Conservation (phyloP, 2,888 invertebrate species). For the Gryllus longicercus region DNA sequence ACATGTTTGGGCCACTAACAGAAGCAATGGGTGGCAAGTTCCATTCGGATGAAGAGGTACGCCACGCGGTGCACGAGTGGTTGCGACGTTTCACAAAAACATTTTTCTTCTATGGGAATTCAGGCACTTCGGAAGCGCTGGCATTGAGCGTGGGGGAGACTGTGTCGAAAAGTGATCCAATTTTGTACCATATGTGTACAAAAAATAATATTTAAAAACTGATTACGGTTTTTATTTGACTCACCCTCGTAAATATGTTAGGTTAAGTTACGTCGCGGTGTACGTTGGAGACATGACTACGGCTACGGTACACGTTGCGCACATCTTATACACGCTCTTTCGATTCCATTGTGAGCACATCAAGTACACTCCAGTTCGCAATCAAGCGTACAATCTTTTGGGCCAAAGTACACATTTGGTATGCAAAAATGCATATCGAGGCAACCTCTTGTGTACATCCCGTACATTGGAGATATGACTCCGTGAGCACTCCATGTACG, state of each 20-base stretch:
- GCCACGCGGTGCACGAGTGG: neutral
- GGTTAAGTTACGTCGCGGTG: too few species aligned
- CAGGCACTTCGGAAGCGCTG: conserved; percentile 18
- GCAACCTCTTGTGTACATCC: too few species aligned
- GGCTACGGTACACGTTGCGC: too few species aligned
- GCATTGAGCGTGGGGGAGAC: neutral
- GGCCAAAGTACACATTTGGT: too few species aligned
- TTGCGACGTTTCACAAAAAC: neutral
- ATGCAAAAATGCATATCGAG: too few species aligned
- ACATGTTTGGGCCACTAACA: neutral
- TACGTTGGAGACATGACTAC: too few species aligned
- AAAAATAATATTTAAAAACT: conserved; percentile 10
- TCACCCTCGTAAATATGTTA: neutral
- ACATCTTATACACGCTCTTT: too few species aligned
- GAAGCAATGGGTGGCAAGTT: neutral
- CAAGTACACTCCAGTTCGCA: too few species aligned
- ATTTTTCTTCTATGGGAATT: neutral
- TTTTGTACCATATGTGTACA: neutral
- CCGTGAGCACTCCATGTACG: too few species aligned
- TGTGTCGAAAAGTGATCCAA: neutral
- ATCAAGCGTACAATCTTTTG: too few species aligned
- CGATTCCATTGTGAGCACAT: too few species aligned
- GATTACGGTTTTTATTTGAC: neutral
- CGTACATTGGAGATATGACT: too few species aligned
- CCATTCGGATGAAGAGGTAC: neutral